Percentiles rank a stretch among this genome's conserved stretches.
These are phyloP conservation scores for Nemotelus nigrinus DNA, from an alignment of 2,888 invertebrate genomes.

Conservation along the genomic window DNA sequence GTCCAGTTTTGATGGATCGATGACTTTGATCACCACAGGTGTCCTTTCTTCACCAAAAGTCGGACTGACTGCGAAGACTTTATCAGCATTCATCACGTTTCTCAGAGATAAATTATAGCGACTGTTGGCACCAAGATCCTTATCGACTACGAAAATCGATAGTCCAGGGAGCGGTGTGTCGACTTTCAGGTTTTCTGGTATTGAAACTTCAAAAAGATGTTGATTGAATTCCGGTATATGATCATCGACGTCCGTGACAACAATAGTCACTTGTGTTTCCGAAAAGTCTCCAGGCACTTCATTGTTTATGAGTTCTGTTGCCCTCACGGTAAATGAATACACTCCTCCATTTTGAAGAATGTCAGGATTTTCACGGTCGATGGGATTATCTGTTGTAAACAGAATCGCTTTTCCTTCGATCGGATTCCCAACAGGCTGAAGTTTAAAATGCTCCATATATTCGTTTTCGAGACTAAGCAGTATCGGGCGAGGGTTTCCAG, in stretches of 20 bases:
- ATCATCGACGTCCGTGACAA: slow-evolving; percentile 83
- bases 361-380: slow-evolving; percentile 79
- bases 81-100: slow-evolving; percentile 70
- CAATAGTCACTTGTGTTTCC: slow-evolving; percentile 76
- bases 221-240: slow-evolving; percentile 78
- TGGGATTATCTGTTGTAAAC: slow-evolving; percentile 72
- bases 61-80: slow-evolving; percentile 73
- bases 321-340: slow-evolving; percentile 77
- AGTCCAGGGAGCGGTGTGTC: slow-evolving; percentile 77
- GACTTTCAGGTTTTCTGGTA: slow-evolving; percentile 79
- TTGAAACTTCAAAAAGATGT: slow-evolving; percentile 72
- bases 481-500: slow-evolving; percentile 76
- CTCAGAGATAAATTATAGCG: slow-evolving; percentile 73
- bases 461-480: slow-evolving; percentile 77
- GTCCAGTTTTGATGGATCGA: slow-evolving; percentile 73
- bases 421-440: slow-evolving; percentile 67
- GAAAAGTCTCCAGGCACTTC: slow-evolving; percentile 76
- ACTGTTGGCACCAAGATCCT: slow-evolving; percentile 79
- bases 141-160: slow-evolving; percentile 78
- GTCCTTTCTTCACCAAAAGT: slow-evolving; percentile 76
- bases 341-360: slow-evolving; percentile 82
- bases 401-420: slow-evolving; percentile 69
- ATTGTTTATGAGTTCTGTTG: slow-evolving; percentile 78
- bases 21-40: slow-evolving; percentile 77
- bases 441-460: slow-evolving; percentile 73